Evolutionary conservation across 2,797 vertebrate genomes (phyloP).

Genomic region (Psittacula derbiana): DNA sequence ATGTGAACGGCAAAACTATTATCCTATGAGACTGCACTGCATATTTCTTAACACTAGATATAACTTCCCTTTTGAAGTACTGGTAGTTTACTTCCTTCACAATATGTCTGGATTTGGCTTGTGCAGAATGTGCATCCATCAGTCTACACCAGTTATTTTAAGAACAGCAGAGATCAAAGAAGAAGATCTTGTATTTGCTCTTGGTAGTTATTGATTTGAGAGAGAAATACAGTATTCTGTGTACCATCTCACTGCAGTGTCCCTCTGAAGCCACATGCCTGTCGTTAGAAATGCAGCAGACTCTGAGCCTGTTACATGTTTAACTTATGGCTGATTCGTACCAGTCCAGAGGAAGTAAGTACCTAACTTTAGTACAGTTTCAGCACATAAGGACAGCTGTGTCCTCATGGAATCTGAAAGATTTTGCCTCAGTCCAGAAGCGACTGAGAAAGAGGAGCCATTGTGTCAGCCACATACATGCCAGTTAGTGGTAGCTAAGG

Average conservation of each 20-base stretch:
- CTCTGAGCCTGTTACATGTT: not conserved
- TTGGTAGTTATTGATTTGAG: not conserved
- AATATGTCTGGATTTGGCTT: not conserved
- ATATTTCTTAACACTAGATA: not conserved
- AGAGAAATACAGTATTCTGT: not conserved
- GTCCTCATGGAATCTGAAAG: not conserved
- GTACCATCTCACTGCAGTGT: not conserved
- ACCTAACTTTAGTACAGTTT: not conserved
- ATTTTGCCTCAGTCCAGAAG: not conserved
- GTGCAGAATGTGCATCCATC: not conserved
- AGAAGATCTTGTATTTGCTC: not conserved
- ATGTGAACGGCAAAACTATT: not conserved
- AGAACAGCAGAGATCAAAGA: not conserved
- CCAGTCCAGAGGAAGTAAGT: not conserved
- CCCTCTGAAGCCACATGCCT: not conserved
- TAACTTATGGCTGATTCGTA: not conserved
- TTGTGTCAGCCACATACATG: not conserved
- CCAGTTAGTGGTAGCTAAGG: not conserved
- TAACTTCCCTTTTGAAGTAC: not conserved
- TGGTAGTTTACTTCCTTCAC: not conserved
- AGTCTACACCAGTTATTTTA: not conserved
- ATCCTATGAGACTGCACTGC: not conserved
- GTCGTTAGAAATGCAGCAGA: not conserved
- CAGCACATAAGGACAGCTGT: slow-evolving; percentile 21
- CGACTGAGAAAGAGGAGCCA: not conserved